Base-by-base conservation (phyloP, 2,888 invertebrate genomes). In the Cataglyphis cursor region DNA sequence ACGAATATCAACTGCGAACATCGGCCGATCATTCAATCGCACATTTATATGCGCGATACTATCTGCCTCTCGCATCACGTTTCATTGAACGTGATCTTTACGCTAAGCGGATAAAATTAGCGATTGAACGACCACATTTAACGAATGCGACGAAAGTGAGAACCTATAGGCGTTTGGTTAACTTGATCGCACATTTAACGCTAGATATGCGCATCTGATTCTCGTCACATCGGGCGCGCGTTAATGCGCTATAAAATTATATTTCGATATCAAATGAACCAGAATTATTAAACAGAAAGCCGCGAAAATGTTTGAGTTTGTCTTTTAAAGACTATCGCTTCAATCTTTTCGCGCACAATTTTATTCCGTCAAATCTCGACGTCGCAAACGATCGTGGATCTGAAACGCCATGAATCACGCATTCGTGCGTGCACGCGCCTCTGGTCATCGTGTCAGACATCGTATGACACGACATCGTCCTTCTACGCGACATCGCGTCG, bases 391-490 rank as follows among this genome's bases (percentile, higher is more conserved):
- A 80, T 31, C 35, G n/a, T 6, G 15, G 6, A 31, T 12, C 28
- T 81, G 35, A 35, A 35, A 31, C 31, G 57, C 57, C 24, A 48
- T 18, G 35, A 75, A 35, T 24, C 80, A 3, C 57, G 72, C 72
- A 87, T 83, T 81, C 66, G 75, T 81, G 76, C 87, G 44, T 68
- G 41, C 41, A 57, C 51, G 28, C 54, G 41, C 10, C 8, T 35
- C 74, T 21, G 28, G 18, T 5, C 38, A 5, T n/a, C 41, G 38
- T 70, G 41, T 10, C 73, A 44, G 59, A 59, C 78, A n/a, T 59
- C 72, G 68, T 41, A 9, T 70, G 54, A 57, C 57, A 70, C 57
- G 41, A 21, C 31, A 44, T 59, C 59, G 73, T 80, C 73, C 78
- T 80, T 72, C 59, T 57, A 70, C 70, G 41, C 70, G 57, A 78